Evolutionary conservation across 2,888 invertebrate genomes (phyloP), one percentile per base, ranked within the genome.

Genomic region (Limenitis camilla): DNA sequence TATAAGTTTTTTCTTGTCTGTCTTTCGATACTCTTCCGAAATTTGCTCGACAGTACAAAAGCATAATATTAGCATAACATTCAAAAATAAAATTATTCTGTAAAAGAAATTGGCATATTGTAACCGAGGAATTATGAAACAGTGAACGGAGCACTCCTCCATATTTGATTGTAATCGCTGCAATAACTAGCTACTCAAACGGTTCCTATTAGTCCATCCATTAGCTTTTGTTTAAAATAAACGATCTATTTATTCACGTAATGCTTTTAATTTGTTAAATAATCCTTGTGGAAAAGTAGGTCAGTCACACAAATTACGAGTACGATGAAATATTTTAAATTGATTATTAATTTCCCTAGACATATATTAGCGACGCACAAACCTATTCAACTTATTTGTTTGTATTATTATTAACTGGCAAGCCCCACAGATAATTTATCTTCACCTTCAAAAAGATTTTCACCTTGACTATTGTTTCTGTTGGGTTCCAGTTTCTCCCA

Each of bases 161-260:
- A 55, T 51, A 48, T 52, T 48, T 55, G 51, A 51, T 52, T 40
- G 32, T 51, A 51, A 55, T 55, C 43, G 51, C 44, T 48, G 43
- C 40, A 52, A 55, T 55, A 40, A 48, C 40, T 28, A 11, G 36
- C 36, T 40, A 9, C 9, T 32, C 38, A 51, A 51, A 49, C 41
- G 33, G 35, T 49, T 42, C 40, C 49, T 49, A 49, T 35, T 49
- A 49, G 45, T 45, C 35, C 29, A 41, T 11, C 35, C 41, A 49
- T 49, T 49, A 36, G 8, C 35, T 35, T 33, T 49, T 49, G 41
- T 41, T 35, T 35, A 41, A 36, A 35, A 41, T 36, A 36, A 11
- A 5, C 29, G 41, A 49, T 40, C 41, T 42, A 41, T 36, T 36
- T 49, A 38, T 35, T 41, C 40, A 41, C 49, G 49, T 35, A 36